Percentiles rank a stretch among this genome's conserved stretches.
Evolutionary conservation across 2,888 invertebrate genomes (phyloP).

Genomic region (Campoletis raptor): DNA sequence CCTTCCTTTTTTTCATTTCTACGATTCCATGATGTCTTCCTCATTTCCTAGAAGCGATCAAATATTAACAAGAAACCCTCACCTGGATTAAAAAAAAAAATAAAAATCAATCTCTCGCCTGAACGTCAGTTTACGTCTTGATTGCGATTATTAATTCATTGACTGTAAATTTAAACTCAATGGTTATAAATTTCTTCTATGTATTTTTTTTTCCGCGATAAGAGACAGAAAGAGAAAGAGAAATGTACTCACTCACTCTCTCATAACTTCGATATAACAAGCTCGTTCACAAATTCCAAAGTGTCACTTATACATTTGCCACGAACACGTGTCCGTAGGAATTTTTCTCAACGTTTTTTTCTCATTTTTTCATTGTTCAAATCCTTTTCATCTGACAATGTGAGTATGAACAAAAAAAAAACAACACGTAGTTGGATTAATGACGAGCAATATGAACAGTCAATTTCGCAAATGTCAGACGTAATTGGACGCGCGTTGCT

Average conservation of each 20-base stretch:
- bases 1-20: conserved; percentile 33
- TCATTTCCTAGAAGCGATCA: neutral
- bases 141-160: conserved; percentile 58
- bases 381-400: neutral
- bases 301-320: conserved; percentile 4
- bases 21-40: conserved; percentile 22
- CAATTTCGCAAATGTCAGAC: conserved; percentile 70
- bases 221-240: neutral
- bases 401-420: conserved; percentile 20
- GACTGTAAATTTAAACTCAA: conserved; percentile 32
- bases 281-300: neutral
- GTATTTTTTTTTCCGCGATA: conserved; percentile 23
- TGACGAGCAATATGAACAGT: conserved; percentile 46
- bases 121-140: conserved; percentile 29
- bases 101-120: conserved; percentile 41
- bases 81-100: neutral
- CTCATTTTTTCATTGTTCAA: neutral
- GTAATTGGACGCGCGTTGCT: conserved; percentile 61
- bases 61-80: neutral
- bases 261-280: neutral
- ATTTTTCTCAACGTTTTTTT: neutral
- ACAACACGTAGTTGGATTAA: neutral
- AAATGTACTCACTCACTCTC: neutral
- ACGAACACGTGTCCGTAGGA: neutral
- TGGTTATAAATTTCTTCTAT: conserved; percentile 41